Conservation (phyloP, 2,888 invertebrate genomes). For the Lacanobia wlatinum region DNA sequence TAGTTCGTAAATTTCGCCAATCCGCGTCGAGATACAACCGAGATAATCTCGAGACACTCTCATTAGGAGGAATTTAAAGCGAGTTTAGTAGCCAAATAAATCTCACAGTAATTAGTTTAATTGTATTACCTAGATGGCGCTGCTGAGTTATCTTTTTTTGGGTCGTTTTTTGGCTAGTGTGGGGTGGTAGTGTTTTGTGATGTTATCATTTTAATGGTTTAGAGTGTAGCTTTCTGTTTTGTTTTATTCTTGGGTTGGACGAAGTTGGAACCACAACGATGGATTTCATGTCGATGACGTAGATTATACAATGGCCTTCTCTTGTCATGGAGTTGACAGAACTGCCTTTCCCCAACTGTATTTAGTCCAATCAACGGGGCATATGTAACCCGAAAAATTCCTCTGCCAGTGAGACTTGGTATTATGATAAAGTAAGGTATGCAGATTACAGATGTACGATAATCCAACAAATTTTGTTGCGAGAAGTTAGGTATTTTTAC, state of each 20-base stretch:
- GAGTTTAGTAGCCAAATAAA: conserved; percentile 63
- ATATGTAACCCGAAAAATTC: too few relatives aligned
- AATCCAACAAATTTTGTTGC: too few relatives aligned
- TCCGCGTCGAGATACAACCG: conserved; percentile 52
- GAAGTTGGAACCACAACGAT: neutral
- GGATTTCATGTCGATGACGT: too few relatives aligned
- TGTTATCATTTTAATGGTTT: conserved; percentile 26
- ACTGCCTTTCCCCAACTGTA: too few relatives aligned
- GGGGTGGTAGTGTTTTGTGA: conserved; percentile 1
- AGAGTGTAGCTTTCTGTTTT: neutral
- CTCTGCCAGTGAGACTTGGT: too few relatives aligned
- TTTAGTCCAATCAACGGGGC: too few relatives aligned
- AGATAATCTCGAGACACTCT: conserved; percentile 59
- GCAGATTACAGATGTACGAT: too few relatives aligned
- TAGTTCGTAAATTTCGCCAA: conserved; percentile 49
- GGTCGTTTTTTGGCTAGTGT: conserved; percentile 5
- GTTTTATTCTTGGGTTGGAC: neutral
- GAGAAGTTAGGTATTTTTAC: too few relatives aligned
- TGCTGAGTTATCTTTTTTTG: conserved; percentile 37
- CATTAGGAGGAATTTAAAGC: conserved; percentile 63
- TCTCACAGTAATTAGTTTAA: conserved; percentile 63
- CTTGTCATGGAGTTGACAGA: too few relatives aligned
- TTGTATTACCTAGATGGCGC: conserved; percentile 54
- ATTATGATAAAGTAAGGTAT: too few relatives aligned
- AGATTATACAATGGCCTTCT: too few relatives aligned